Base-by-base conservation (phyloP, 2,888 invertebrate species). In the Spisula solida region DNA sequence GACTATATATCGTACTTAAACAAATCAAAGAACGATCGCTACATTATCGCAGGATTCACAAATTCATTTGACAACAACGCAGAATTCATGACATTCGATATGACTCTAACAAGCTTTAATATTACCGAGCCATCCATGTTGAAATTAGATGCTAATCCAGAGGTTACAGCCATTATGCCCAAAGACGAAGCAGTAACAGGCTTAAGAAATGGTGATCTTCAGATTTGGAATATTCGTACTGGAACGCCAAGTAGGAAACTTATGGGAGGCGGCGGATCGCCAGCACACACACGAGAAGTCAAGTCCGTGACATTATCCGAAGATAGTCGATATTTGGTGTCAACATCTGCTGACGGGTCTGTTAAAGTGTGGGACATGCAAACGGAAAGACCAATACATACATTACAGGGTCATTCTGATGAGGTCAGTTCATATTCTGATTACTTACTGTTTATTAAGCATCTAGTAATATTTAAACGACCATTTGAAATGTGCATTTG, bases 171-270 rank as follows among this genome's bases (percentile, higher is more conserved):
- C 48, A 94, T 96, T 25, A 93, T 96, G 83, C 96, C 96, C 48
- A 95, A 95, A 85, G 96, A 96, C 82, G 96, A 96, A 90, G 96
- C 96, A 0, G 95, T 96, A 25, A 96, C 96, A 48, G 97, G 96
- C 41, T 95, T 96, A 25, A 92, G 96, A 41, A 96, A 96, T 87
- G 97, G 97, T 66, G 96, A 97, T 86, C 94, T 97, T 25, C 94
- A 96, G 47, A 94, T 97, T 83, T 97, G 97, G 97, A 96, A 95
- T 89, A 91, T 96, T 88, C 92, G 95, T 20, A 96, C 96, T 31
- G 96, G 95, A 48, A 95, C 95, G 83, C 94, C 96, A 0, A 95
- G 94, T 83, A 93, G 96, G 29, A 96, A 96, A 92, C 94, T 96
- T 48, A 93, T 96, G 60, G 93, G 94, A 80, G 90, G 94, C 85